Conservation (phyloP, 2,888 invertebrate species). For the Pelosia muscerda region DNA sequence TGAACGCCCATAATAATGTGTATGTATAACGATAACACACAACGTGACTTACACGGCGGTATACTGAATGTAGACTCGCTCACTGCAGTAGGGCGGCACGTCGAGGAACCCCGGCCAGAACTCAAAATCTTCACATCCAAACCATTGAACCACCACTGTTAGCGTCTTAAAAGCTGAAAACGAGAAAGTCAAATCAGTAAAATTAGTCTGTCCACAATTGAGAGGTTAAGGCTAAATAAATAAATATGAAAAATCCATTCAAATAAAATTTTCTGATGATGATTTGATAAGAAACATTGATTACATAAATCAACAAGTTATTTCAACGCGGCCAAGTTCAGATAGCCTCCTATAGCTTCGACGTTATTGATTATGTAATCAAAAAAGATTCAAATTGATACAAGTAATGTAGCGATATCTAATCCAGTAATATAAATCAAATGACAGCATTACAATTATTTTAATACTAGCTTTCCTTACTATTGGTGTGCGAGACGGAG, state of each 20-base stretch:
- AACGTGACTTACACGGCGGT: conserved; percentile 57
- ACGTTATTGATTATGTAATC: neutral
- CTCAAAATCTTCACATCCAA: conserved; percentile 57
- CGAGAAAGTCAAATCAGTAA: neutral
- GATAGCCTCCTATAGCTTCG: neutral
- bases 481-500: conserved; percentile 69
- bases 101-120: conserved; percentile 60
- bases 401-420: neutral
- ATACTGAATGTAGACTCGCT: conserved; percentile 67
- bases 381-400: neutral
- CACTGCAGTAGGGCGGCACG: conserved; percentile 53
- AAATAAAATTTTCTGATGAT: too few species aligned
- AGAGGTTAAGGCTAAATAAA: too few species aligned
- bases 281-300: too few species aligned
- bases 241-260: too few species aligned
- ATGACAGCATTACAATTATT: too few species aligned
- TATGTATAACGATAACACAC: too few species aligned
- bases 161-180: conserved; percentile 55
- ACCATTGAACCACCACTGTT: conserved; percentile 54
- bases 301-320: too few species aligned
- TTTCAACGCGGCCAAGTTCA: neutral
- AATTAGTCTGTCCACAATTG: neutral
- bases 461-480: conserved; percentile 49
- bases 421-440: too few species aligned
- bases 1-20: too few species aligned